A percentile compares a stretch with the other conserved stretches of the same genome.
These are phyloP conservation scores for Cephus pulcher DNA, from an alignment of 2,888 invertebrate species.

Conservation along the genomic window DNA sequence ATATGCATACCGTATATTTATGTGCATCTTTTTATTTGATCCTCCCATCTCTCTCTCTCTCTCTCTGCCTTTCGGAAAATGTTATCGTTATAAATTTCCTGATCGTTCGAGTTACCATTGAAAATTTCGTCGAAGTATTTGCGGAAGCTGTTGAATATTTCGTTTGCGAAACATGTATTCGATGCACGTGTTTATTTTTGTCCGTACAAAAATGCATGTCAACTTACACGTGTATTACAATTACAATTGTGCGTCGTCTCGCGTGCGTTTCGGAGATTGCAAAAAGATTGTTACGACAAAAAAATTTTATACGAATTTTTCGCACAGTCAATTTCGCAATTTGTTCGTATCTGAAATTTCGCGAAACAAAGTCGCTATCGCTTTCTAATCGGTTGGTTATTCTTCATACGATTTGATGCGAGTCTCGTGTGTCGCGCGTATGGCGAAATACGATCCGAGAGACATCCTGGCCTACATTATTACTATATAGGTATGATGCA, in stretches of 20 bases:
- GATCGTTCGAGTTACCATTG: background rate
- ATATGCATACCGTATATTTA: background rate
- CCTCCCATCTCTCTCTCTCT: background rate
- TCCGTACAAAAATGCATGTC: background rate
- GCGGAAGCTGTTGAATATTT: constrained; percentile 31
- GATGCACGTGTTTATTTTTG: background rate
- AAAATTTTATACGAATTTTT: background rate
- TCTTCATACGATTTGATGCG: constrained; percentile 54
- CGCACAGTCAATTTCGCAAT: background rate
- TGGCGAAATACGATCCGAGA: constrained; percentile 62
- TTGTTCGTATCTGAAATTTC: constrained; percentile 45
- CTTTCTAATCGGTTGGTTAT: constrained; percentile 58
- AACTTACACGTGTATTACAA: background rate
- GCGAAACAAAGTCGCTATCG: constrained; percentile 57
- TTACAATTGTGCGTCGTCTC: background rate
- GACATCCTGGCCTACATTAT: constrained; percentile 64
- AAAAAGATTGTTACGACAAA: background rate
- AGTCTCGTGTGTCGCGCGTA: constrained; percentile 64
- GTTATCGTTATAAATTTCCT: background rate
- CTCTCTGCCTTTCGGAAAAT: background rate
- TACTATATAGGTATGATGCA: background rate
- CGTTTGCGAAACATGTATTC: constrained; percentile 29
- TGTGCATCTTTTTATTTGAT: background rate
- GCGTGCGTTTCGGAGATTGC: background rate
- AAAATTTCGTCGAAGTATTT: constrained; percentile 31